These are phyloP conservation scores for Ciconia nigra DNA, from an alignment of 2,797 vertebrate genomes.

Conservation along the genomic window DNA sequence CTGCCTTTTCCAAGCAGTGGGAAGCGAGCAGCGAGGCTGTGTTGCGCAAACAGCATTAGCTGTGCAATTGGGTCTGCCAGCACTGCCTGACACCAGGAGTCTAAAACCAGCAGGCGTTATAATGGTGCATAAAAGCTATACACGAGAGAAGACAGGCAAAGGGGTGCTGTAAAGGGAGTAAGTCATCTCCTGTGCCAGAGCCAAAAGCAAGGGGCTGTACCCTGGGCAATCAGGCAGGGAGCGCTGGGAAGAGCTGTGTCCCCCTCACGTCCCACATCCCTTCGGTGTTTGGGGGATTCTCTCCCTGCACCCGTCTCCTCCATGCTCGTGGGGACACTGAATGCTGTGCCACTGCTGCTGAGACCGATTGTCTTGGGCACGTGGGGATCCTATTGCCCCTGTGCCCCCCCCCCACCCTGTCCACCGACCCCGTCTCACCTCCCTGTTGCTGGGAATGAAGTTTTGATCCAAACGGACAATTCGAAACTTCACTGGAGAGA, in stretches of 20 bases:
- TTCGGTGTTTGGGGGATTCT: not conserved
- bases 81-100: not conserved
- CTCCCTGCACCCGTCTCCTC: rapidly evolving
- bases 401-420: rapidly evolving
- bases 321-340: not conserved
- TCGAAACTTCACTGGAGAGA: not conserved
- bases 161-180: not conserved
- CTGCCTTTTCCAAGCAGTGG: not conserved
- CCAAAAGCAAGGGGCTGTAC: not conserved
- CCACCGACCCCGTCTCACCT: not conserved
- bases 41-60: not conserved
- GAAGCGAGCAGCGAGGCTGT: not conserved
- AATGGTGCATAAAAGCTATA: not conserved
- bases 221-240: not conserved
- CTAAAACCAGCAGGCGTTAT: not conserved
- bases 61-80: not conserved
- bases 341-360: not conserved
- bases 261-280: not conserved
- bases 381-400: too few relatives aligned
- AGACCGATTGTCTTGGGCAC: rapidly evolving
- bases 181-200: too few relatives aligned
- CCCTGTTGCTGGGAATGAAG: not conserved
- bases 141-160: not conserved
- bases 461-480: not conserved
- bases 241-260: not conserved